Evolutionary conservation across 2,888 invertebrate species (phyloP).

Genomic region (Cotesia congregata): DNA sequence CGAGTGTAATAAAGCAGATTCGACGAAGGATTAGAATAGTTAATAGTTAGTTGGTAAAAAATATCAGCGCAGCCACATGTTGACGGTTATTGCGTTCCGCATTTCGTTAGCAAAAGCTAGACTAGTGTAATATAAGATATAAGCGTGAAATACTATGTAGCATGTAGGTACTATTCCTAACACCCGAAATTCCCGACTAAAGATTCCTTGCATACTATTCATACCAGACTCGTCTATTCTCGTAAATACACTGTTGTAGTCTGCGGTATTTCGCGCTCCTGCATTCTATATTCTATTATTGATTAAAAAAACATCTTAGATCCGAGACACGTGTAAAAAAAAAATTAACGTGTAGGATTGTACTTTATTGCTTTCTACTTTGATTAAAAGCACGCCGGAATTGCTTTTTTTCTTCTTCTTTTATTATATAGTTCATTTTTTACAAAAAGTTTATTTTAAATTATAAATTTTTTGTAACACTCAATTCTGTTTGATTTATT

Average conservation of each 20-base stretch:
- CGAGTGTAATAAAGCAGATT: too few species aligned
- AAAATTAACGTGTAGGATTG: too few species aligned
- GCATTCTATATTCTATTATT: not conserved
- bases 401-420: too few species aligned
- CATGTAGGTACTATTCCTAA: conserved; percentile 2
- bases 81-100: not conserved
- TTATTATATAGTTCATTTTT: too few species aligned
- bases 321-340: too few species aligned
- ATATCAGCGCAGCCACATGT: not conserved
- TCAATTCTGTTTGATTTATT: too few species aligned
- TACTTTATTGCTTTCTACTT: too few species aligned
- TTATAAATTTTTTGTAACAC: too few species aligned
- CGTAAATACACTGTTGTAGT: conserved; percentile 7
- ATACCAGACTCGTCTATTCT: conserved; percentile 26
- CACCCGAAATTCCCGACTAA: conserved; percentile 21
- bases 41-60: not conserved
- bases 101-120: not conserved
- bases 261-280: conserved; percentile 16
- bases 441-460: too few species aligned
- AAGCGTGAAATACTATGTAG: not conserved
- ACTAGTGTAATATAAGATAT: not conserved
- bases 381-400: too few species aligned
- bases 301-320: too few species aligned
- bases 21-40: too few species aligned
- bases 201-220: conserved; percentile 13